A percentile compares a stretch with the other conserved stretches of the same genome.
phyloP scores from a whole-genome alignment of 2,797 vertebrate genomes.

The Enteromius thamalakanensis region DNA sequence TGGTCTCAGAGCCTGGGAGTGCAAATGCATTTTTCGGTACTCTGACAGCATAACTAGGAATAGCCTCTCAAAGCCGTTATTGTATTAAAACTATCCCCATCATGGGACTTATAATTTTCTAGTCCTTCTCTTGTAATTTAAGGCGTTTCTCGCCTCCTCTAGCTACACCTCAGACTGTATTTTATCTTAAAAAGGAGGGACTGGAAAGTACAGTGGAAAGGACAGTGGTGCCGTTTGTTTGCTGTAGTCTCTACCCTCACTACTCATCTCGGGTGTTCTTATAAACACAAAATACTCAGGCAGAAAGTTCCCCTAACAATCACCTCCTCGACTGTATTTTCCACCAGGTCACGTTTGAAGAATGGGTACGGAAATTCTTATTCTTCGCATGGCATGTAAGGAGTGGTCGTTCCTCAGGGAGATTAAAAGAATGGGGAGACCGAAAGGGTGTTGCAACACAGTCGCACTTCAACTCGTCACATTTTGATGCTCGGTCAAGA shows the following conservation, averaged over 20 bases:
- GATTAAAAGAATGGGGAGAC: slow-evolving; percentile 42
- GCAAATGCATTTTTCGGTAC: slow-evolving; percentile 36
- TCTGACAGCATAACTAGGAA: slow-evolving; percentile 46
- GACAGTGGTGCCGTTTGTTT: slow-evolving; percentile 58
- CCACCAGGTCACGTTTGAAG: slow-evolving; percentile 53
- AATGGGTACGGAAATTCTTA: slow-evolving; percentile 51
- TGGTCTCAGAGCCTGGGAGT: slow-evolving; percentile 13
- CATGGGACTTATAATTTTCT: slow-evolving; percentile 55
- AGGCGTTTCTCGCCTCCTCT: slow-evolving; percentile 49
- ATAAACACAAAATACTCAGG: slow-evolving; percentile 63
- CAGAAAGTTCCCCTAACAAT: slow-evolving; percentile 49
- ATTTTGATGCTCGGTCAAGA: too few relatives aligned
- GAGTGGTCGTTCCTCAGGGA: slow-evolving; percentile 56
- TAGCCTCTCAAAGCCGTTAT: slow-evolving; percentile 53
- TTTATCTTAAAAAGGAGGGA: slow-evolving; percentile 57
- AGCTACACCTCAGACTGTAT: slow-evolving; percentile 41
- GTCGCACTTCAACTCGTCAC: too few relatives aligned
- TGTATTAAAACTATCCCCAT: slow-evolving; percentile 55
- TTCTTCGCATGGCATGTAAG: slow-evolving; percentile 59
- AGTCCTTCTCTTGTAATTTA: slow-evolving; percentile 56
- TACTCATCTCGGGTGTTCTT: slow-evolving; percentile 64
- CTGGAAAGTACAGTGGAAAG: slow-evolving; percentile 58
- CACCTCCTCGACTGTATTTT: slow-evolving; percentile 36
- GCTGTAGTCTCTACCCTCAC: slow-evolving; percentile 43
- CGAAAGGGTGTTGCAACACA: neutral